Evolutionary conservation across 1,140 invertebrate species (phyloP).

Genomic region (Condylostylus longicornis): DNA sequence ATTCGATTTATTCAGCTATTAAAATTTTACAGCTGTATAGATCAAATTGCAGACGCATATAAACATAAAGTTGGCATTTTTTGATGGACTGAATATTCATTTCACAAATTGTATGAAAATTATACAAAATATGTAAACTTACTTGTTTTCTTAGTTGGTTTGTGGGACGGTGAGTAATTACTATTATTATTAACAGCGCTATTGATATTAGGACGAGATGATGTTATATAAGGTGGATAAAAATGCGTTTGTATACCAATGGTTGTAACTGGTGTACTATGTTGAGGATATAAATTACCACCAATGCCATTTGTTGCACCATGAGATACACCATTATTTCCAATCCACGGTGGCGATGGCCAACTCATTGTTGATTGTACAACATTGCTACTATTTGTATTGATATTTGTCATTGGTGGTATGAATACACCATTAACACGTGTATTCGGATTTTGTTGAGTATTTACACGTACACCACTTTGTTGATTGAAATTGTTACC

Average conservation of each 20-base stretch:
- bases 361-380: slow-evolving; percentile 20
- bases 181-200: slow-evolving; percentile 16
- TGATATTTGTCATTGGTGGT: slow-evolving; percentile 10
- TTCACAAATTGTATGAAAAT: slow-evolving; percentile 4
- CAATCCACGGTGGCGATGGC: too few species aligned
- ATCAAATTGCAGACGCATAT: slow-evolving; percentile 6
- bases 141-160: slow-evolving; percentile 42
- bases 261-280: slow-evolving; percentile 25
- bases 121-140: slow-evolving; percentile 13
- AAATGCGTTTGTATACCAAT: slow-evolving; percentile 6
- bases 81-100: slow-evolving; percentile 1
- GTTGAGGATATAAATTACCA: neutral
- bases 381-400: slow-evolving; percentile 19
- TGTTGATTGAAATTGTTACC: slow-evolving; percentile 25
- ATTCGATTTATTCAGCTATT: too few species aligned
- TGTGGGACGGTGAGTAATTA: slow-evolving; percentile 23
- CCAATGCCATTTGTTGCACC: neutral
- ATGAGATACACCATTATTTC: neutral
- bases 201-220: slow-evolving; percentile 19
- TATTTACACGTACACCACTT: slow-evolving; percentile 15
- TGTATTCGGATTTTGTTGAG: too few species aligned
- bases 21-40: too few species aligned
- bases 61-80: slow-evolving; percentile 9
- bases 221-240: slow-evolving; percentile 9
- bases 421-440: slow-evolving; percentile 9